Conservation (phyloP, 2,888 invertebrate species). For the Dromius quadrimaculatus region DNA sequence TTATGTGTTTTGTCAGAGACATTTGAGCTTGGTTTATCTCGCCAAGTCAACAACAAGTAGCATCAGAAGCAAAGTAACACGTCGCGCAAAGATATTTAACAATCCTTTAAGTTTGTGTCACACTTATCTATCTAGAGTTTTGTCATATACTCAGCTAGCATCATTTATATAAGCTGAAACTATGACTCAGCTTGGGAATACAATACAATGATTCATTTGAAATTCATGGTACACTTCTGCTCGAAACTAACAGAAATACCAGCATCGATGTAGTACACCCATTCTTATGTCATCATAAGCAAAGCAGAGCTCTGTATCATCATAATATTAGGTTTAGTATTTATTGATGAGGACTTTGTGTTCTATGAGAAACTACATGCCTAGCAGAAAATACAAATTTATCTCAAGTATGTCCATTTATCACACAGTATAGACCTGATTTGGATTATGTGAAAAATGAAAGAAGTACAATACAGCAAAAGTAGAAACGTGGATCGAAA, state of each 20-base stretch:
- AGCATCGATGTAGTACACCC: no score
- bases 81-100: conserved; percentile 20
- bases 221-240: no score
- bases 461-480: background rate
- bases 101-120: conserved; percentile 25
- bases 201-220: no score
- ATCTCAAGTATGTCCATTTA: conserved; percentile 30
- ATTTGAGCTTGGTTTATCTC: conserved; percentile 58
- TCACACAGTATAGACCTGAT: conserved; percentile 17
- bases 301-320: background rate
- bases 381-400: conserved; percentile 16
- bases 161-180: conserved; percentile 19
- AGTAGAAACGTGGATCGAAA: no score
- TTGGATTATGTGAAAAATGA: conserved; percentile 5
- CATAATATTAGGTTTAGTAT: conserved; percentile 3
- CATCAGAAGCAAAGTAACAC: conserved; percentile 38
- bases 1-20: conserved; percentile 53
- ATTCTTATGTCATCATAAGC: no score
- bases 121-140: conserved; percentile 16
- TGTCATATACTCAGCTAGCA: background rate
- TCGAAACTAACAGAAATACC: no score
- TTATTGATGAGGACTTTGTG: background rate
- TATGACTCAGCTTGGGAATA: no score
- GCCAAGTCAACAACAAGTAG: conserved; percentile 52
- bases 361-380: conserved; percentile 10